Evolutionary conservation across 2,797 vertebrate genomes (phyloP), one percentile per base, ranked within the genome.

Genomic region (Lepus oiostolus): DNA sequence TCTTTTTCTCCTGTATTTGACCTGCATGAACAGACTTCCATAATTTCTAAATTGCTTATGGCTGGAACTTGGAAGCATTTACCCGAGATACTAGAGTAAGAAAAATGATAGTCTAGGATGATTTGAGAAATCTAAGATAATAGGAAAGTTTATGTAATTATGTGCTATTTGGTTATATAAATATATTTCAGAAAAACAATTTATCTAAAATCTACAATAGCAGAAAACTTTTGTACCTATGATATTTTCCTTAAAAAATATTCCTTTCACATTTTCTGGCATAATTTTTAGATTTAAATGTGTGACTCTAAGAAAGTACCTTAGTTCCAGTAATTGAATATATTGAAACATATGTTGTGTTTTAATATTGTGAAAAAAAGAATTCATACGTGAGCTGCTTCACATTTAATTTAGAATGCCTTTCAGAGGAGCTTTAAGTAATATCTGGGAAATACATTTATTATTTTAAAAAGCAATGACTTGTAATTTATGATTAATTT

Each of bases 281-380:
- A 87, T 62, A 58, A 83, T 88, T 79, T 12, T 68, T 63, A 93
- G 38, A 38, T 91, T 85, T 75, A 42, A 80, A 72, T 94, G 47
- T 85, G 86, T 19, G 75, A 21, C 11, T 28, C 8, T 63, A 80
- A 90, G 13, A 11, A 94, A 72, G 19, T 68, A 77, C 3, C 4
- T 74, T 96, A 38, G 17, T 52, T 58, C 1, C 35, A 85, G 42
- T 75, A 93, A 83, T 62, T 88, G 90, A 90, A 74, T 68, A 4
- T 65, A n/a, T 82, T 47, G 47, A 60, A 81, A 3, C 17, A 60
- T 71, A 67, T 22, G 86, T 30, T 72, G 4, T 58, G 19, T 16
- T 67, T 91, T 38, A 9, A 85, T 30, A 70, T 5, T 91, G 1
- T 92, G 14, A 79, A 85, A 16, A 68, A 65, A 68, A 42, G 42